Conservation (phyloP, 2,113 vertebrate species). For the Melanotaenia duboulayi region DNA sequence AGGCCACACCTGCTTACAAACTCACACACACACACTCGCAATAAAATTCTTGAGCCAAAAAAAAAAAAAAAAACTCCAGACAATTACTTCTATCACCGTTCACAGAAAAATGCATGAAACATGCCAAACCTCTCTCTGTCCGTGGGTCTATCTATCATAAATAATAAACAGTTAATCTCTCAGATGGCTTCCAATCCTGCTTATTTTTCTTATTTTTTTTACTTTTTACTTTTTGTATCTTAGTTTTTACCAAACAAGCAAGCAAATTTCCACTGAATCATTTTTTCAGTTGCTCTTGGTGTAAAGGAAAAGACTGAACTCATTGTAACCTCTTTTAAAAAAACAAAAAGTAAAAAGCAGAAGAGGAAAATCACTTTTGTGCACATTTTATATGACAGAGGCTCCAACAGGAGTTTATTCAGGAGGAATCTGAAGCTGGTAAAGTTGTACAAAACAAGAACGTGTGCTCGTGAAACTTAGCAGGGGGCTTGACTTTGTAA, state of each 20-base stretch:
- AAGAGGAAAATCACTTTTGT: neutral
- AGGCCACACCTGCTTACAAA: constrained; percentile 74
- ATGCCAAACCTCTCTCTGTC: constrained; percentile 6
- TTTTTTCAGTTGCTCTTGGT: neutral
- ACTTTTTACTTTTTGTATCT: neutral
- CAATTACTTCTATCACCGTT: constrained; percentile 44
- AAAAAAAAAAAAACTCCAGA: constrained; percentile 39
- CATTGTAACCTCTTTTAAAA: neutral
- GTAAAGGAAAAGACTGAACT: neutral
- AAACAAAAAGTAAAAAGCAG: neutral
- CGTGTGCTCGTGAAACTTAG: neutral
- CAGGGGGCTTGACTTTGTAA: neutral
- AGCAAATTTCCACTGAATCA: neutral
- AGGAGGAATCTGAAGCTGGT: neutral
- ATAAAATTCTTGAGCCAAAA: constrained; percentile 21
- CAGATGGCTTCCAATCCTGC: neutral
- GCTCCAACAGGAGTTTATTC: neutral
- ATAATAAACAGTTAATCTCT: neutral
- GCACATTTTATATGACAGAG: neutral
- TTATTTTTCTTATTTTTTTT: neutral
- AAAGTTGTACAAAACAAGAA: neutral
- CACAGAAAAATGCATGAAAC: constrained; percentile 45
- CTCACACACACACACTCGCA: constrained; percentile 14
- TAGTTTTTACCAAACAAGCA: neutral
- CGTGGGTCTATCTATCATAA: neutral